Evolutionary conservation across 2,113 vertebrate species (phyloP).

Genomic region (Laterallus jamaicensis): DNA sequence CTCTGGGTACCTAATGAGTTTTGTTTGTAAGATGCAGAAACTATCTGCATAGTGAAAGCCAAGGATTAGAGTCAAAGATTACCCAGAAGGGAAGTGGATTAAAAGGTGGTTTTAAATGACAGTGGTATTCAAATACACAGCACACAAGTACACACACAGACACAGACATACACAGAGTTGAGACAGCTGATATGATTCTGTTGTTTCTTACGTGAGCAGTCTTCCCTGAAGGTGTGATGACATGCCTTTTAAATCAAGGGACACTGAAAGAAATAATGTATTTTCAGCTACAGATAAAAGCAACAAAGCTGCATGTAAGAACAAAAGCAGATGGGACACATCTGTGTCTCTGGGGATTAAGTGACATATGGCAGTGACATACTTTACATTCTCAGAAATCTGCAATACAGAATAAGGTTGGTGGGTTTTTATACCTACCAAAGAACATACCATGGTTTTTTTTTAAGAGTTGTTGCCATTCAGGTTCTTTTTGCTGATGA

Average conservation of each 20-base stretch:
- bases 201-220: neutral
- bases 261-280: neutral
- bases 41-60: neutral
- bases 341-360: constrained; percentile 12
- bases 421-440: neutral
- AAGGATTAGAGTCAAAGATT: constrained; percentile 31
- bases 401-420: neutral
- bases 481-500: neutral
- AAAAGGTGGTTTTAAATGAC: constrained; percentile 30
- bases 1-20: neutral
- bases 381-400: constrained; percentile 18
- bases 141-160: neutral
- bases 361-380: neutral
- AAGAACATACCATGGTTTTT: neutral
- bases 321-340: constrained; percentile 14
- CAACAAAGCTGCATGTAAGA: neutral
- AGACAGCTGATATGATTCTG: neutral
- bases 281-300: neutral
- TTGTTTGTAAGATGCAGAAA: constrained; percentile 9
- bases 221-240: neutral
- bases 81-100: constrained; percentile 20
- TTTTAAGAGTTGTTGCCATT: neutral
- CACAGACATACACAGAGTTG: neutral
- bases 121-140: neutral
- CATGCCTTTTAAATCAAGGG: neutral